Base-by-base conservation (phyloP, 1,140 invertebrate species). In the Bursaphelenchus mucronatus region DNA sequence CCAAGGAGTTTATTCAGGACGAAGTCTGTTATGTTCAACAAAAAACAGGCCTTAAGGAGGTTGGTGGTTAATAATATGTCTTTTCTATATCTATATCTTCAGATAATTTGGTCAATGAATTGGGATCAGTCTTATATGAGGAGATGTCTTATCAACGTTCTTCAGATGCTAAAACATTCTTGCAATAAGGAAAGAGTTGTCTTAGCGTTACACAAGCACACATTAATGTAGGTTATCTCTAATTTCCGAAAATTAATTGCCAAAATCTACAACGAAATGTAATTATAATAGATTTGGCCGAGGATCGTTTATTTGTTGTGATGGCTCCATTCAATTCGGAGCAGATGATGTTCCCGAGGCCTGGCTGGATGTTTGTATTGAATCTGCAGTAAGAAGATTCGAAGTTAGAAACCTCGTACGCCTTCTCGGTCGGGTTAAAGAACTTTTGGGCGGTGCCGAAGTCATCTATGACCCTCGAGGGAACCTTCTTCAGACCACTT, bases 81-180 rank as follows among this genome's bases (percentile, higher is more conserved):
- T 11, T 63, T 11, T 65, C n/a, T 63, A 9, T 15, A 13, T 65
- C n/a, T 63, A 9, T 15, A 13, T 64, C 63, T 62, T 9, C 11
- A 69, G 67, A 63, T 70, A 0, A 13, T 64, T 10, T 73, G 71
- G 71, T 46, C 63, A 21, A 76, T 73, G 19, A 67, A 57, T 57
- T 73, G 71, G 71, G 69, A 73, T 9, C 62, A 76, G 49, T 55
- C 55, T 19, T 75, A 73, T 57, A 66, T 76, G 74, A 54, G 74
- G 9, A 67, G 71, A 44, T 73, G 71, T 58, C 57, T 73, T n/a
- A 43, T 54, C 0, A 73, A 73, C 44, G 55, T 73, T 41, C 73
- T 68, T 17, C 45, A 70, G 11, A 76, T 73, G 67, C 55, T 73
- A 10, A 45, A 46, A 10, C 58, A 73, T n/a, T 40, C 21, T 11